A percentile compares a stretch with the other conserved stretches of the same genome.
Evolutionary conservation across 2,888 invertebrate species (phyloP).

Genomic region (Acleris emargana): DNA sequence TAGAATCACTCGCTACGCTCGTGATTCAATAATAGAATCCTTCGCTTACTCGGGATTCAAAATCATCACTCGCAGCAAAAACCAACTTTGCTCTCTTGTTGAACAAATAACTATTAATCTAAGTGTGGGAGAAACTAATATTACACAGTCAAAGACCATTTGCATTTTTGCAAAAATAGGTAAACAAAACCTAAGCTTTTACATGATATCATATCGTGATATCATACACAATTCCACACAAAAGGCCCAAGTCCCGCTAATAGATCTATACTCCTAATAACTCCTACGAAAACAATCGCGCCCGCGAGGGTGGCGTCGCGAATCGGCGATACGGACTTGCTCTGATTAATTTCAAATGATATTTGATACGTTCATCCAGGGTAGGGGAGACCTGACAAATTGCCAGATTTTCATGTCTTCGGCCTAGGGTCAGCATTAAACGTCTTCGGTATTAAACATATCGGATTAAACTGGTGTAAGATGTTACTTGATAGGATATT

Average conservation of each 20-base stretch:
- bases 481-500: slow-evolving; percentile 5
- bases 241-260: not conserved
- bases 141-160: no score
- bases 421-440: slow-evolving; percentile 54
- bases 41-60: no score
- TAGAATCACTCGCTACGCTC: no score
- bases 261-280: slow-evolving; percentile 18
- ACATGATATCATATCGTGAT: not conserved
- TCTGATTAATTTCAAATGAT: slow-evolving; percentile 78
- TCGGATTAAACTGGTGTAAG: slow-evolving; percentile 50
- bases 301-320: slow-evolving; percentile 21
- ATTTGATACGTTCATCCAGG: slow-evolving; percentile 76
- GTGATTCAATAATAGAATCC: no score
- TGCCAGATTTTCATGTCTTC: slow-evolving; percentile 69
- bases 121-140: no score
- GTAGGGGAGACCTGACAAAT: slow-evolving; percentile 73
- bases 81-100: no score
- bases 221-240: not conserved
- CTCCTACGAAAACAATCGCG: slow-evolving; percentile 31
- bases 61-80: no score
- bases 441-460: slow-evolving; percentile 62
- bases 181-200: no score
- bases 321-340: slow-evolving; percentile 48
- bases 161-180: no score
- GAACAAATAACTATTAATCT: no score